These are phyloP conservation scores for Aegotheles bennettii DNA, from an alignment of 2,113 vertebrate genomes.

Conservation along the genomic window DNA sequence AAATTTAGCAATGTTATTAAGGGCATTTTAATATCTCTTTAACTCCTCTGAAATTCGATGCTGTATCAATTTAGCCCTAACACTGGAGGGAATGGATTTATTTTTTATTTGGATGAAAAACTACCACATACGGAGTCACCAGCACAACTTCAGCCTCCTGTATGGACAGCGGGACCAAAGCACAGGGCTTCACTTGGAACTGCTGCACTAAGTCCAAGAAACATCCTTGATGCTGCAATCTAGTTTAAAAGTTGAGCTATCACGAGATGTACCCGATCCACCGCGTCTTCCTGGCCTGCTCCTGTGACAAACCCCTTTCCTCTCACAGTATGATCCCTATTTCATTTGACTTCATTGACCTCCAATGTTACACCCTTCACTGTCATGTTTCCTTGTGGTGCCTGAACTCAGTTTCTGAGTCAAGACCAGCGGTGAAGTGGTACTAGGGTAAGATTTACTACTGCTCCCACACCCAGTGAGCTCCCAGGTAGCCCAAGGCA, in stretches of 20 bases:
- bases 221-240: neutral
- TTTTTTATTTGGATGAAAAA: neutral
- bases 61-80: neutral
- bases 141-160: neutral
- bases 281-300: neutral
- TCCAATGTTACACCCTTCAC: neutral
- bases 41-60: neutral
- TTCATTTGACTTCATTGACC: neutral
- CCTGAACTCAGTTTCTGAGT: neutral
- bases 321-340: neutral
- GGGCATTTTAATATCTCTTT: neutral
- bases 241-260: neutral
- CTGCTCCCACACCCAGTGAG: neutral
- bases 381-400: neutral
- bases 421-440: neutral
- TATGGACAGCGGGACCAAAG: neutral
- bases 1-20: neutral
- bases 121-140: neutral
- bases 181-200: neutral
- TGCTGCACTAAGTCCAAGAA: neutral
- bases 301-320: neutral
- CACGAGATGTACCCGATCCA: neutral
- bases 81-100: neutral
- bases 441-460: neutral
- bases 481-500: neutral